Percentiles rank a stretch among this genome's conserved stretches.
Conservation (phyloP, 2,888 invertebrate genomes). For the Petrophora chlorosata region DNA sequence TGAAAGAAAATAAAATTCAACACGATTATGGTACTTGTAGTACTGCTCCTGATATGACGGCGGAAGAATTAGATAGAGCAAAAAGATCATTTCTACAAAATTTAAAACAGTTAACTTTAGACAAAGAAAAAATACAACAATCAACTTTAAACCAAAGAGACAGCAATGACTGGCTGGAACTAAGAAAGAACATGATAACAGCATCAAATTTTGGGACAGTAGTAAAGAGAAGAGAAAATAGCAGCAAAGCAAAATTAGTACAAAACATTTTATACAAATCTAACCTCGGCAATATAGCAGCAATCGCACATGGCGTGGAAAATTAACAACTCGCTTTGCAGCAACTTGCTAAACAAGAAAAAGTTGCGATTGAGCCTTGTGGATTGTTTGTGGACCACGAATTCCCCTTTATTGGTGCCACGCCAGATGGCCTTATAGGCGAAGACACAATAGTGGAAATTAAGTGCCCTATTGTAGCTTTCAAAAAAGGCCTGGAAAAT, state of each 20-base stretch:
- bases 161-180: background rate
- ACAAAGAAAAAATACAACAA: background rate
- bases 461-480: slow-evolving; percentile 3
- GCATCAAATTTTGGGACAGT: background rate
- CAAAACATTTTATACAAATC: too few species aligned
- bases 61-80: background rate
- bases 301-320: background rate
- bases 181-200: background rate
- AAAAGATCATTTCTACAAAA: background rate
- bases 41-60: background rate
- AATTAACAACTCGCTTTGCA: background rate
- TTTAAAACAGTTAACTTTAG: background rate
- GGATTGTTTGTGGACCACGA: background rate
- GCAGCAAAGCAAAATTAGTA: background rate
- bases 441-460: slow-evolving; percentile 1
- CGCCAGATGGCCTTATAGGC: slow-evolving; percentile 2
- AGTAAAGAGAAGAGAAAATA: background rate
- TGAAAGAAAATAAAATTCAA: background rate
- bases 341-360: background rate
- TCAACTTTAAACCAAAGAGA: background rate
- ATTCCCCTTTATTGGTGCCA: background rate
- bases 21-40: background rate
- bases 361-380: background rate
- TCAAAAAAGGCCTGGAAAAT: background rate
- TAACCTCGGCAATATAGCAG: background rate